Conservation (phyloP, 1,140 invertebrate species). For the Heliothis virescens region DNA sequence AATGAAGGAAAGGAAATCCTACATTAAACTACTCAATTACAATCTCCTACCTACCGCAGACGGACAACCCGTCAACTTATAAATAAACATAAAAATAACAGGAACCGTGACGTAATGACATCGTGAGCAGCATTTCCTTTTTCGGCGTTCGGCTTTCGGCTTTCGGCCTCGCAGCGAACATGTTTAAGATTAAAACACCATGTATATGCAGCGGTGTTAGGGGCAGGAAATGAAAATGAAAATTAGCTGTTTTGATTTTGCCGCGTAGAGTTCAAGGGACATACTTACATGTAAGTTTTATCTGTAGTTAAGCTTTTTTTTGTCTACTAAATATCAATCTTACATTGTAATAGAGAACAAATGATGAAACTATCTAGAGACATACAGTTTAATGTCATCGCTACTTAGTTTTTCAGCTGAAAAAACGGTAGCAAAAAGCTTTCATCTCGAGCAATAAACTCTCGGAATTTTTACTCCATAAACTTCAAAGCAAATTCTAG, state of each 20-base stretch:
- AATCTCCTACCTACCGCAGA: slow-evolving; percentile 40
- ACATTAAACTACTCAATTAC: slow-evolving; percentile 24
- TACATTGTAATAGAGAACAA: too few species aligned
- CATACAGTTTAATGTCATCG: too few species aligned
- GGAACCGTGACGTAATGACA: slow-evolving; percentile 41
- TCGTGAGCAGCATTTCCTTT: slow-evolving; percentile 42
- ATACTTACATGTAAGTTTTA: too few species aligned
- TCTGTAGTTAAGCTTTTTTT: too few species aligned
- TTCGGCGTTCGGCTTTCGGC: slow-evolving; percentile 25
- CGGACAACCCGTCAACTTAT: slow-evolving; percentile 32
- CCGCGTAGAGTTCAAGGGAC: background rate
- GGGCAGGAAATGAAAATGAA: slow-evolving; percentile 34
- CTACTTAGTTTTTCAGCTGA: background rate
- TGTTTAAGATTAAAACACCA: slow-evolving; percentile 38
- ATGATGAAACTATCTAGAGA: too few species aligned
- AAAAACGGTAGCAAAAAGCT: background rate
- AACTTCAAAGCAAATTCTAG: slow-evolving; percentile 28
- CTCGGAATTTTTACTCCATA: background rate
- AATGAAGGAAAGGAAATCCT: slow-evolving; percentile 16
- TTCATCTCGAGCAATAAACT: slow-evolving; percentile 1
- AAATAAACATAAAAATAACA: slow-evolving; percentile 27
- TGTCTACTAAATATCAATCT: too few species aligned
- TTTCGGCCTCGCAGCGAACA: slow-evolving; percentile 18
- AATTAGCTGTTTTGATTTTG: slow-evolving; percentile 38
- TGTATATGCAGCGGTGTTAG: slow-evolving; percentile 36